A percentile compares a stretch with the other conserved stretches of the same genome.
phyloP scores from a whole-genome alignment of 2,888 invertebrate genomes.

The Andrena marginata region DNA sequence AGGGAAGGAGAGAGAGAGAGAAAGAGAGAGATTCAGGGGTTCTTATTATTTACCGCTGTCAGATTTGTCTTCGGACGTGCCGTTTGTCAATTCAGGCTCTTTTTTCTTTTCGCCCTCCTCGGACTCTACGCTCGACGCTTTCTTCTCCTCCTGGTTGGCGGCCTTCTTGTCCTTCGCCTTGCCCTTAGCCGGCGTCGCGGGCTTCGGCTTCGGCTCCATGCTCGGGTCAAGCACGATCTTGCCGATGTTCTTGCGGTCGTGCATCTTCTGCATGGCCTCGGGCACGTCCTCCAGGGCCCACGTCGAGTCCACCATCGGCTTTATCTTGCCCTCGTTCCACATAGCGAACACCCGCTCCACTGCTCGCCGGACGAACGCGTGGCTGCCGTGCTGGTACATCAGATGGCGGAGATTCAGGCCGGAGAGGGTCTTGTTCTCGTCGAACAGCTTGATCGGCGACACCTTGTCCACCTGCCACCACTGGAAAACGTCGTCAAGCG shows the following conservation, averaged over 20 bases:
- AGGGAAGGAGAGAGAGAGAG: no score
- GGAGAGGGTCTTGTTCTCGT: conserved; percentile 94
- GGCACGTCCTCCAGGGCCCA: conserved; percentile 95
- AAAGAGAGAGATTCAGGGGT: not conserved
- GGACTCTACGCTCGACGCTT: conserved; percentile 85
- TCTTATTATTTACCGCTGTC: conserved; percentile 84
- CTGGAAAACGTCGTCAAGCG: conserved; percentile 83
- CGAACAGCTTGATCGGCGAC: conserved; percentile 94
- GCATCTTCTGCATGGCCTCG: conserved; percentile 97
- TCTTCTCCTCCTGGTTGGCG: conserved; percentile 89
- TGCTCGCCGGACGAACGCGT: conserved; percentile 89
- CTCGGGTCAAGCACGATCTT: conserved; percentile 94
- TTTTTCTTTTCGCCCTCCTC: conserved; percentile 86
- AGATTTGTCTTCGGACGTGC: conserved; percentile 86
- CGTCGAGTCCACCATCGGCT: conserved; percentile 93
- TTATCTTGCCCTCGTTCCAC: conserved; percentile 92
- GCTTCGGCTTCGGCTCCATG: conserved; percentile 92
- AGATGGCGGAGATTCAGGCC: conserved; percentile 94
- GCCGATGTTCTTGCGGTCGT: conserved; percentile 96
- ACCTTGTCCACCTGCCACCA: conserved; percentile 98
- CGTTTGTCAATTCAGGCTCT: conserved; percentile 85
- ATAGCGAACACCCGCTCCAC: conserved; percentile 91
- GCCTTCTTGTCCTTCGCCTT: conserved; percentile 91
- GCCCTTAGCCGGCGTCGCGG: conserved; percentile 91
- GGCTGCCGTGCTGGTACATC: conserved; percentile 91